Evolutionary conservation across 2,888 invertebrate genomes (phyloP).

Genomic region (Drosophila pullipes): DNA sequence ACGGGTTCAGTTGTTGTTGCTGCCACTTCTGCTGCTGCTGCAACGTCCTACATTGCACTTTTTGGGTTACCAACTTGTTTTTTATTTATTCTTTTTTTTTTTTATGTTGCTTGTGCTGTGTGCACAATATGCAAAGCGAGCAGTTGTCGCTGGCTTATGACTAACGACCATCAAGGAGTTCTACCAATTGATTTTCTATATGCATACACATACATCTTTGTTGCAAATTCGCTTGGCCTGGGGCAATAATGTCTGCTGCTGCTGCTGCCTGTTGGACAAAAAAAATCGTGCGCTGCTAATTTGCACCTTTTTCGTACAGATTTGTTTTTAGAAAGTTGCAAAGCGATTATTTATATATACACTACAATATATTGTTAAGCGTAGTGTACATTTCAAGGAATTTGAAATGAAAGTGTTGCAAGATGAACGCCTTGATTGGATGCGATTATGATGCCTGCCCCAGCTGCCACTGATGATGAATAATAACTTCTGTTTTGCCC

Average conservation of each 20-base stretch:
- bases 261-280: slow-evolving; percentile 37
- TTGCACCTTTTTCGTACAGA: slow-evolving; percentile 66
- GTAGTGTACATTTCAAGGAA: slow-evolving; percentile 40
- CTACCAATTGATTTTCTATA: slow-evolving; percentile 73
- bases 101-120: slow-evolving; percentile 13
- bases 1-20: slow-evolving; percentile 69
- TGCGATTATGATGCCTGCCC: slow-evolving; percentile 8
- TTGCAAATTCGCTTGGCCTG: slow-evolving; percentile 34
- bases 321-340: slow-evolving; percentile 72
- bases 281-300: slow-evolving; percentile 73
- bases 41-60: slow-evolving; percentile 75
- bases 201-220: slow-evolving; percentile 11
- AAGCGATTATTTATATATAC: slow-evolving; percentile 25
- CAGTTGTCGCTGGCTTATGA: slow-evolving; percentile 32
- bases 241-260: slow-evolving; percentile 47
- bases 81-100: not conserved
- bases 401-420: slow-evolving; percentile 70
- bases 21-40: slow-evolving; percentile 6
- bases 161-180: slow-evolving; percentile 60
- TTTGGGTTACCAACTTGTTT: slow-evolving; percentile 70
- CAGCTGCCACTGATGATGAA: slow-evolving; percentile 17
- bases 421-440: slow-evolving; percentile 39
- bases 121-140: slow-evolving; percentile 60
- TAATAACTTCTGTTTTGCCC: slow-evolving; percentile 38
- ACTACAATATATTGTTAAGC: slow-evolving; percentile 25